A percentile compares a stretch with the other conserved stretches of the same genome.
phyloP scores from a whole-genome alignment of 2,113 vertebrate genomes.

The Zosterops hypoxanthus region DNA sequence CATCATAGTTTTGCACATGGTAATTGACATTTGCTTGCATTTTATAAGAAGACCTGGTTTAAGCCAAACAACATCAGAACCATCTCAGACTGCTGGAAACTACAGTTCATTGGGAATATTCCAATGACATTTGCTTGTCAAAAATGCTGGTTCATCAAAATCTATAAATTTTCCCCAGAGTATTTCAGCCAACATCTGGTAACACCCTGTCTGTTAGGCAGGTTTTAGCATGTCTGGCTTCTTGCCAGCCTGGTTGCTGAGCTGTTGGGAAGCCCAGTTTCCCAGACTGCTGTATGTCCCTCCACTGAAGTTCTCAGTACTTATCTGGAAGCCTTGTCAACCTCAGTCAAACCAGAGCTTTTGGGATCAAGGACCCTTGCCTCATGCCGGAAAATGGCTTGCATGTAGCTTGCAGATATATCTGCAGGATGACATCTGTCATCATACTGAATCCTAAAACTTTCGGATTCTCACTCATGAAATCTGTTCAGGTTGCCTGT shows the following conservation, averaged over 20 bases:
- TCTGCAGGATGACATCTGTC: background rate
- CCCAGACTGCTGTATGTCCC: background rate
- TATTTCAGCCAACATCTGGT: background rate
- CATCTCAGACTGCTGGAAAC: background rate
- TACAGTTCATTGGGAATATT: background rate
- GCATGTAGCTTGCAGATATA: background rate
- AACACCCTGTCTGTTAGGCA: background rate
- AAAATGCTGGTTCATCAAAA: constrained; percentile 32
- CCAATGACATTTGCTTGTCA: background rate
- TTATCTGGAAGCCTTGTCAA: background rate
- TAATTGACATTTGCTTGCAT: background rate
- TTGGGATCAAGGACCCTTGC: background rate
- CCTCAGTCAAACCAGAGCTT: background rate
- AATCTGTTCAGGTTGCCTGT: background rate
- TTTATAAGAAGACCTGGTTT: background rate
- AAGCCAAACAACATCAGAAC: background rate
- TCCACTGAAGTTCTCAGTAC: background rate
- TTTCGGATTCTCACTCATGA: background rate
- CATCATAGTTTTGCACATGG: background rate
- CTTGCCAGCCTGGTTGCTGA: background rate
- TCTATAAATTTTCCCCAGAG: background rate
- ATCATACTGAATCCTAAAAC: background rate
- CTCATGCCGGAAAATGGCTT: background rate
- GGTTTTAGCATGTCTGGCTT: background rate
- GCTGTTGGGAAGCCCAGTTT: background rate